Evolutionary conservation across 2,888 invertebrate species (phyloP), one percentile per base, ranked within the genome.

Genomic region (Gonocerus acuteangulatus): DNA sequence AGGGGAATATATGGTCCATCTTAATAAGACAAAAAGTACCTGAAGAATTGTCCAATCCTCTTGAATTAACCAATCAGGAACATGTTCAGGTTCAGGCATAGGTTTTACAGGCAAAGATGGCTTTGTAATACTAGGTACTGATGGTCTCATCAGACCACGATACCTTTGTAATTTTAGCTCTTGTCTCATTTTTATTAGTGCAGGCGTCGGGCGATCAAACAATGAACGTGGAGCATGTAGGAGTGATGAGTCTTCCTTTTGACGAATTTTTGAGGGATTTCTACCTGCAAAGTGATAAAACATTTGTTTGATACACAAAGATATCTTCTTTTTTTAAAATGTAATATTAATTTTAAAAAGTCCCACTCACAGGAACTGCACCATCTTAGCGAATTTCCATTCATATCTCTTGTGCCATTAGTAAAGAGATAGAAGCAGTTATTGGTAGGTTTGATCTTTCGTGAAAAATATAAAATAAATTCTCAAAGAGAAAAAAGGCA

Each of bases 41-140:
- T 89, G 88, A 15, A 95, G 78, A 61, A 95, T 79, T 22, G 89
- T 85, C 79, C 89, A 87, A 74, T 96, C 95, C 75, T 96, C 95
- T 72, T 88, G 84, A 62, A 92, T 83, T 66, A 87, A 80, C 95
- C 95, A 96, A 69, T 93, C 93, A 63, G 89, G 86, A 69, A 82
- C 80, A 63, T 84, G 79, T 47, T 85, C 83, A 6, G 81, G 82
- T 67, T 86, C 83, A 0, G 76, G 71, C 2, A 78, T 71, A 0
- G 80, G 77, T 69, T 82, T 81, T 66, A 65, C 59, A 18, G 62
- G 64, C 1, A 64, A 15, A 1, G 76, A 74, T 0, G 80, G 77
- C 67, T 82, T 82, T 6, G 81, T 71, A 9, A 36, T 9, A 27
- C 80, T 79, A 13, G 51, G 74, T 62, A 63, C 44, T 2, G 61